A percentile compares a stretch with the other conserved stretches of the same genome.
Evolutionary conservation across 2,113 vertebrate genomes (phyloP).

Genomic region (Ophthalmolycus amberensis): DNA sequence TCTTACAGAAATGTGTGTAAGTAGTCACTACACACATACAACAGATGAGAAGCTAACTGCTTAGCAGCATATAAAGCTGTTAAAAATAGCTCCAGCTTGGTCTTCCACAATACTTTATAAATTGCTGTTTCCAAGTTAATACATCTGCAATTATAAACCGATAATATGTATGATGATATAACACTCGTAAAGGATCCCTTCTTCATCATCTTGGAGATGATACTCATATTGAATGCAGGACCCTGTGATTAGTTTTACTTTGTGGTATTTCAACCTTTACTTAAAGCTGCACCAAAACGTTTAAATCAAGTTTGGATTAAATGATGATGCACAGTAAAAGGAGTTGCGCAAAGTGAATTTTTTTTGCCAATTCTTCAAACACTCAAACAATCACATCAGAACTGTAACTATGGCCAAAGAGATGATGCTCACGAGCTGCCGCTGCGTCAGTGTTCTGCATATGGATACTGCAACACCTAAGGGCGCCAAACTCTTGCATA

Average conservation of each 20-base stretch:
- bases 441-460: conserved; percentile 36
- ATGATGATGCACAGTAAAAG: no score
- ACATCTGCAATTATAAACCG: neutral
- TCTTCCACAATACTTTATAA: neutral
- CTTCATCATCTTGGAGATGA: neutral
- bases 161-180: neutral
- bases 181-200: neutral
- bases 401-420: neutral
- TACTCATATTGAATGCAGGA: neutral
- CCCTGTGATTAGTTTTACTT: neutral
- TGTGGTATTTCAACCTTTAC: neutral
- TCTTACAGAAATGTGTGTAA: neutral
- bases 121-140: neutral
- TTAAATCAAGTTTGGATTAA: no score
- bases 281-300: no score
- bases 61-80: neutral
- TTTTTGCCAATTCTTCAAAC: no score
- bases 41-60: neutral
- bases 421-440: conserved; percentile 35
- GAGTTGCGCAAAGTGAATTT: neutral
- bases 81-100: neutral
- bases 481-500: conserved; percentile 13
- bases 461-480: conserved; percentile 27
- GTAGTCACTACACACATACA: neutral
- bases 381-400: conserved; percentile 8